Evolutionary conservation across 2,113 vertebrate genomes (phyloP).

Genomic region (Corvus cornix): DNA sequence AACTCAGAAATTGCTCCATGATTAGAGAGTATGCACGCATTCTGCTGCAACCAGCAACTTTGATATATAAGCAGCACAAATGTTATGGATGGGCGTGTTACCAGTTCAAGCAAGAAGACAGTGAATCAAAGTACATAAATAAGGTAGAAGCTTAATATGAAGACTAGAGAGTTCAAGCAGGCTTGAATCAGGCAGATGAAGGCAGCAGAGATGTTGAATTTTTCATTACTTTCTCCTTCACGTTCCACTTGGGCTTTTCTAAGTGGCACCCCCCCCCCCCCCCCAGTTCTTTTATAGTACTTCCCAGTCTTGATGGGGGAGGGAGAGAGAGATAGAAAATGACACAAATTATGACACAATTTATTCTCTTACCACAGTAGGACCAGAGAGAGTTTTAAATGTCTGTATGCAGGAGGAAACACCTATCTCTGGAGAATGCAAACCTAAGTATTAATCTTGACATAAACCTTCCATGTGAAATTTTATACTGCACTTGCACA

Average conservation of each 20-base stretch:
- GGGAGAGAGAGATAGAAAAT: background rate
- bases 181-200: background rate
- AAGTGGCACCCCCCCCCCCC: background rate
- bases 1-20: background rate
- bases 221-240: background rate
- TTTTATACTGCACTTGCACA: background rate
- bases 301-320: background rate
- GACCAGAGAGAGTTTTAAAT: background rate
- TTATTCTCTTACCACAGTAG: background rate
- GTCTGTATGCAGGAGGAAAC: background rate
- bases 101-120: background rate
- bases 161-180: background rate
- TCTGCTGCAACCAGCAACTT: background rate
- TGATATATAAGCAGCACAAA: background rate
- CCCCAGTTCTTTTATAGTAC: background rate
- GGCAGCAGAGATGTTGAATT: background rate
- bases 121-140: background rate
- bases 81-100: background rate
- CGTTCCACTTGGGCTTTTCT: background rate
- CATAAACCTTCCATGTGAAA: background rate
- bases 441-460: background rate
- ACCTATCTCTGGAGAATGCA: background rate
- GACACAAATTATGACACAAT: background rate
- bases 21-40: background rate
- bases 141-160: background rate